phyloP scores from a whole-genome alignment of 2,113 vertebrate genomes.

The Camelus dromedarius region DNA sequence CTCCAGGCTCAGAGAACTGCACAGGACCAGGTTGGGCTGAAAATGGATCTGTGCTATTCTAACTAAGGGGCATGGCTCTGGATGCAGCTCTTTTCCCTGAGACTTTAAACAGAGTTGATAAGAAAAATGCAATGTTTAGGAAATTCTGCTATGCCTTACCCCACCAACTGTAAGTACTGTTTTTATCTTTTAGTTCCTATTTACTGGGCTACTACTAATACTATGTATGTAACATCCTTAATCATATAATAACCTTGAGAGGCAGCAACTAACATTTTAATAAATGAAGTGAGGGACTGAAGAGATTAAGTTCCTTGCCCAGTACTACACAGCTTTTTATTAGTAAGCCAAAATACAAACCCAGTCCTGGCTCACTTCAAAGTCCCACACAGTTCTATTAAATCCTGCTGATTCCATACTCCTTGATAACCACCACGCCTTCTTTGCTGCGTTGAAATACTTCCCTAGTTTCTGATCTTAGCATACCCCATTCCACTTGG shows the following conservation, averaged over 20 bases:
- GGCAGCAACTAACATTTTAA: background rate
- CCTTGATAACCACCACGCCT: background rate
- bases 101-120: background rate
- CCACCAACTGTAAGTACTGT: background rate
- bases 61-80: background rate
- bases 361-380: background rate
- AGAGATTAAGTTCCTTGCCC: background rate
- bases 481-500: background rate
- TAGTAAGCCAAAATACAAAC: background rate
- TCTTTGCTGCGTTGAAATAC: background rate
- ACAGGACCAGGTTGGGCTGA: background rate
- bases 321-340: background rate
- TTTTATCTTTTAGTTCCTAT: constrained; percentile 7
- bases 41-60: background rate
- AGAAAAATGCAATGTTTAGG: background rate
- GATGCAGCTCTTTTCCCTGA: background rate
- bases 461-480: background rate
- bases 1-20: background rate
- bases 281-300: background rate
- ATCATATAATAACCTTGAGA: background rate
- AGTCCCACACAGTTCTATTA: background rate
- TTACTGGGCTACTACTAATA: background rate
- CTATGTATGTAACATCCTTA: background rate
- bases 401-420: background rate
- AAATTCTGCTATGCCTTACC: background rate